Base-by-base conservation (phyloP, 2,113 vertebrate genomes). In the Coregonus clupeaformis region DNA sequence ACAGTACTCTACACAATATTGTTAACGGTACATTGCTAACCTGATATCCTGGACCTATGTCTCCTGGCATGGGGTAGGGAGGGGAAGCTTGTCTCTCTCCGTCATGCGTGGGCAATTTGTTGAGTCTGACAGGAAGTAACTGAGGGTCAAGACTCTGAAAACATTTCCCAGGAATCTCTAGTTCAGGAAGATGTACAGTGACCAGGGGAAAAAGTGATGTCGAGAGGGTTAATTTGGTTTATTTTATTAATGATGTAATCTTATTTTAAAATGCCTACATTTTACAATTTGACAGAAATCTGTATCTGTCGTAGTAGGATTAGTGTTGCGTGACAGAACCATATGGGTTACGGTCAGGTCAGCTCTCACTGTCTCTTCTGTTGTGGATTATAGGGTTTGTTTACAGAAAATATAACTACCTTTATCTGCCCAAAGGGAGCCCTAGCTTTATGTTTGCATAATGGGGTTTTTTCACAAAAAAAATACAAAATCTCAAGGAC, bases 101-200 rank as follows among this genome's bases (percentile, higher is more conserved):
- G 36, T 11, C 36, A 74, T 65, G 32, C 67, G 70, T 73, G 69
- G 55, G 80, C 74, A 74, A 67, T 80, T 78, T 84, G 73, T 82
- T 83, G 81, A 82, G 82, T 84, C 80, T 82, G 77, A 77, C 32
- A 25, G 68, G 81, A 88, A 81, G 68, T 75, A 77, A 81, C 81
- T 80, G 0, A 57, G 67, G 83, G 77, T 82, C 62, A 3, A 11
- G n/a, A 83, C 79, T 74, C 77, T 80, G 82, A 85, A 49, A 83
- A 73, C 77, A 74, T 69, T 80, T 89, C 81, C 68, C 82, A 79
- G 72, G 75, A 84, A 84, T 76, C 77, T 84, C 71, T 64, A 55
- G 72, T 85, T 85, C 83, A 68, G 22, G 4, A 52, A 29, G 24
- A 68, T 73, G 36, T 9, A 3, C 57, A 63, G 22, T 25, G 63